Base-by-base conservation (phyloP, 2,888 invertebrate species). In the Pseudococcus viburni region DNA sequence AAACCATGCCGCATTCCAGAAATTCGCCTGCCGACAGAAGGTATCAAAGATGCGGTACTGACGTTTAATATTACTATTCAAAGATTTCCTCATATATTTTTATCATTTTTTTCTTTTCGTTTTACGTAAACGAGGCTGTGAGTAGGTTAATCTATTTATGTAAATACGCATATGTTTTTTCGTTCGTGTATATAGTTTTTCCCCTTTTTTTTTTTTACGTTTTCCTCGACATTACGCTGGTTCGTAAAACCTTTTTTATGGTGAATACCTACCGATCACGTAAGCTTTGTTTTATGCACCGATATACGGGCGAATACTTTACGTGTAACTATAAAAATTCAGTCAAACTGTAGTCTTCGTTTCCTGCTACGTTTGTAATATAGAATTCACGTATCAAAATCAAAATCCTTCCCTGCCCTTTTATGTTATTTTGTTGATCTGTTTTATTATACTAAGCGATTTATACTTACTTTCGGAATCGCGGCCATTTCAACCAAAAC, bases 11-110 rank as follows among this genome's bases (percentile, higher is more conserved):
- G 26, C 85, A 85, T 59, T 19, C 68, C 26, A 48, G 87, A 17
- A 77, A 80, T 48, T 87, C 87, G 51, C 87, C 87, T 17, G 80
- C 85, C 12, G 88, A 88, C 19, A 85, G 68, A 17, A 55, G 85
- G 51, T 88, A 88, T 83, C 88, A 84, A 26, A 84, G 88, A 68
- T 88, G 88, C 33, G 88, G 88, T 51, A 88, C 88, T 26, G 88
- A 88, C 33, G 88, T 88, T 39, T 88, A 88, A 68, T 22, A 64
- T 33, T 73, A 11, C 17, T 55, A 55, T 55, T 55, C 5, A 33
- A 73, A 15, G 12, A 73, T 73, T 73, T 73, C 68, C 80, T 39
- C 59, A 59, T 59, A 59, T 59, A 59, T 59, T 59, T 59, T 59
- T 80, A 22, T 80, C 7, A 42, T 80, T 80, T 42, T 80, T 19